Evolutionary conservation across 2,888 invertebrate species (phyloP).

Genomic region (Metopia argyrocephala): DNA sequence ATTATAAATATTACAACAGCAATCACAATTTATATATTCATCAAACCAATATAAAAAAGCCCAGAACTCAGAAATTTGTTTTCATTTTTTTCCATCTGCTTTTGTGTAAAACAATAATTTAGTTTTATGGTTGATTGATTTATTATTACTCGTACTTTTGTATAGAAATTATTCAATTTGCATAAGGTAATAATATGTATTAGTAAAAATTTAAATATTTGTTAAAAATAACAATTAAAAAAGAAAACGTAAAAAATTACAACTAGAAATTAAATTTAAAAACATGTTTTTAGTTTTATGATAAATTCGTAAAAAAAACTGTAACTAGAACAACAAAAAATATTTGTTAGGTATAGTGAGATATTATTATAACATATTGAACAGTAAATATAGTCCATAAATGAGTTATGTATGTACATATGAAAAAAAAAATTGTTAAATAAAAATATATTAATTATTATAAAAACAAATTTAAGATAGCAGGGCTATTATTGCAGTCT

Average conservation of each 20-base stretch:
- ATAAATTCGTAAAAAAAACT: conserved; percentile 30
- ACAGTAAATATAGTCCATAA: conserved; percentile 15
- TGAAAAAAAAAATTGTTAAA: conserved; percentile 64
- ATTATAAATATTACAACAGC: conserved; percentile 32
- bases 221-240: not conserved
- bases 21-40: conserved; percentile 29
- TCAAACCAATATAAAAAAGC: conserved; percentile 69
- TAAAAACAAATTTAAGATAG: conserved; percentile 75
- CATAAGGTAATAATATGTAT: conserved; percentile 19
- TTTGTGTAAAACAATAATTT: conserved; percentile 16
- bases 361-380: not conserved
- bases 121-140: not conserved
- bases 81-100: conserved; percentile 67
- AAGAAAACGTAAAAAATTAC: conserved; percentile 34
- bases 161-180: not conserved
- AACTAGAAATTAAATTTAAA: conserved; percentile 63
- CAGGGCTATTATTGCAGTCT: conserved; percentile 73
- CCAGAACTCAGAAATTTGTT: conserved; percentile 77
- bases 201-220: conserved; percentile 51
- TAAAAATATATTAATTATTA: conserved; percentile 20
- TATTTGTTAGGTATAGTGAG: conserved; percentile 24
- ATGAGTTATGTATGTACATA: not conserved
- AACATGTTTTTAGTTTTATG: not conserved
- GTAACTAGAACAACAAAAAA: conserved; percentile 44
- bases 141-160: not conserved